These are phyloP conservation scores for Hydraecia micacea DNA, from an alignment of 2,888 invertebrate genomes.

Conservation along the genomic window DNA sequence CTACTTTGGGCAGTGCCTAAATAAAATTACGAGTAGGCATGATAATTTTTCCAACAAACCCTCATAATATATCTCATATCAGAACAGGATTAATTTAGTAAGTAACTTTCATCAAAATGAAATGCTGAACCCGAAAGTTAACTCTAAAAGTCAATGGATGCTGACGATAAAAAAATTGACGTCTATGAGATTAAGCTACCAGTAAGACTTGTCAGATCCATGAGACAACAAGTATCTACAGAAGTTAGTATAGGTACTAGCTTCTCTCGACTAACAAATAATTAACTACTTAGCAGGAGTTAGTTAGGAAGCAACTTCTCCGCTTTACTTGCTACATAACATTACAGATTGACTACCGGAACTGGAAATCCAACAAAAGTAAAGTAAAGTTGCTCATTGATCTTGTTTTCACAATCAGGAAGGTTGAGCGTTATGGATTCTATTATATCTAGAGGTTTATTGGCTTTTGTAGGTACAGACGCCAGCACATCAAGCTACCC, in stretches of 20 bases:
- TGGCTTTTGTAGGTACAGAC: too few relatives aligned
- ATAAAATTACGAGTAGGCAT: neutral
- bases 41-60: neutral
- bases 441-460: too few relatives aligned
- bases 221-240: constrained; percentile 1
- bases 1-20: neutral
- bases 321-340: neutral
- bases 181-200: neutral
- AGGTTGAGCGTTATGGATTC: neutral
- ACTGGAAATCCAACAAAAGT: neutral
- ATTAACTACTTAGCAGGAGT: constrained; percentile 32
- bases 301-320: constrained; percentile 33
- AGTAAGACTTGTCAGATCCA: neutral
- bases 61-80: neutral
- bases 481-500: too few relatives aligned
- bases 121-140: constrained; percentile 2
- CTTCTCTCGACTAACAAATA: constrained; percentile 29
- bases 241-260: constrained; percentile 15
- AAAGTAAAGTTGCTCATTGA: neutral
- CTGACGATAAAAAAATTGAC: constrained; percentile 2
- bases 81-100: neutral
- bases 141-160: constrained; percentile 3
- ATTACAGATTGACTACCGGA: constrained; percentile 7
- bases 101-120: neutral
- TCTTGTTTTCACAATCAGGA: neutral